A percentile compares a stretch with the other conserved stretches of the same genome.
phyloP scores from a whole-genome alignment of 2,797 vertebrate species.

The Nyctibius grandis region DNA sequence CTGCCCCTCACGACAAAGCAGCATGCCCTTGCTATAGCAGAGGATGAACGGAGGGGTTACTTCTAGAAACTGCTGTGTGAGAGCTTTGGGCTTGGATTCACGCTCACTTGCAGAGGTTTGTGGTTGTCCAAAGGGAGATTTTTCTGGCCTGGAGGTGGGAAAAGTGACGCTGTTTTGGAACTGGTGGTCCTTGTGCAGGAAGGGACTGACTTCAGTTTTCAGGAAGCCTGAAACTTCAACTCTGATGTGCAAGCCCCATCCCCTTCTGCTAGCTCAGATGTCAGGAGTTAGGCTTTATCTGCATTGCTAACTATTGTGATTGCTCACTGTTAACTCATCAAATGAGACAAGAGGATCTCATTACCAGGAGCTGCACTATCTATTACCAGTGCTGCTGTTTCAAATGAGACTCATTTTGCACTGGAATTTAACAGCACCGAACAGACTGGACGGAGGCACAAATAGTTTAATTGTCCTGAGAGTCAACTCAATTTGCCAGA shows the following conservation, averaged over 20 bases:
- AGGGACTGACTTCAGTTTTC: neutral
- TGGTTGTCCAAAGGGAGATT: neutral
- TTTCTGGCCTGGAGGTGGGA: neutral
- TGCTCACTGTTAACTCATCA: neutral
- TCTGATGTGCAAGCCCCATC: neutral
- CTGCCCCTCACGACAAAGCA: neutral
- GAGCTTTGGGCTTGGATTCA: neutral
- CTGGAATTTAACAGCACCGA: neutral
- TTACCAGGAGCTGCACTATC: neutral
- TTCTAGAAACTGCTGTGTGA: neutral
- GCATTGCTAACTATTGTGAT: neutral
- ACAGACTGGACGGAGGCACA: neutral
- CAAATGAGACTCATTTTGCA: neutral
- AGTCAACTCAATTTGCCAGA: neutral
- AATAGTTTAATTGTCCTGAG: neutral
- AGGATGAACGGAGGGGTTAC: neutral
- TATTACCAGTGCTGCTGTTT: neutral
- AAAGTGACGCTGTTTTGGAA: fast-evolving
- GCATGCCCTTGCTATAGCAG: neutral
- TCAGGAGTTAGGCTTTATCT: neutral
- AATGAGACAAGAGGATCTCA: neutral
- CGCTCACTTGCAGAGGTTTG: neutral
- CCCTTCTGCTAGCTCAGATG: neutral
- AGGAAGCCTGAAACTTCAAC: neutral
- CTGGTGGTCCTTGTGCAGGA: neutral